Base-by-base conservation (phyloP, 2,888 invertebrate genomes). In the Aphidius colemani region DNA sequence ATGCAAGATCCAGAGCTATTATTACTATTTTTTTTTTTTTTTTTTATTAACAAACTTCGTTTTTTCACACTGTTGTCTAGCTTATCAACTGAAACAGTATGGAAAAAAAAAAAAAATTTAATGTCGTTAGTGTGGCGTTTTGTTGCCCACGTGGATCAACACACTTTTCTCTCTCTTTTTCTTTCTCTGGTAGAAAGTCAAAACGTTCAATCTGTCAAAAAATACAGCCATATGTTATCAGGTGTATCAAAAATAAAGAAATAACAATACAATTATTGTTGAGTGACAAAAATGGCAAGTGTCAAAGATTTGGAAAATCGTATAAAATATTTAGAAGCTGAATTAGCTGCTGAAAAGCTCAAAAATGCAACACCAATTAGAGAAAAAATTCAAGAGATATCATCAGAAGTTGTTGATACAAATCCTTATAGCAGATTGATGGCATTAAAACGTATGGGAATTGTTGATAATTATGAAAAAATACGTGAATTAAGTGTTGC, bases 381-480 rank as follows among this genome's bases (percentile, higher is more conserved):
- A 62, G 84, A 88, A 72, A 95, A 92, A 86, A 95, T 96, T 73
- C 86, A 88, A 18, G 88, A 90, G 74, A 97, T 99, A 94, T 96
- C 96, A 51, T 89, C 94, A 1, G 96, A 98, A 88, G 98, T 98
- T 8, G 92, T 95, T 9, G 98, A 99, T 84, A 92, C 95, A 1
- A 99, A 99, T 86, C 99, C 99, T 0, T 85, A 48, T 80, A 95
- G 95, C 83, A 96, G 99, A n/a, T 84, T 98, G 10, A 98, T 99
- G 98, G 99, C 99, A 0, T 83, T 99, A 66, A 96, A 99, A 81
- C 86, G 97, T 66, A 99, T 99, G 99, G 99, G 99, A 44, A 98
- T 99, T 71, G 99, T 99, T 2, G 89, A 96, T 71, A 95, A 99
- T 82, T 99, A 99, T 82, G 98, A 98, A 85, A 90, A 90, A 75